These are phyloP conservation scores for Chlorodrepanis virens DNA, from an alignment of 2,113 vertebrate genomes.

Conservation along the genomic window DNA sequence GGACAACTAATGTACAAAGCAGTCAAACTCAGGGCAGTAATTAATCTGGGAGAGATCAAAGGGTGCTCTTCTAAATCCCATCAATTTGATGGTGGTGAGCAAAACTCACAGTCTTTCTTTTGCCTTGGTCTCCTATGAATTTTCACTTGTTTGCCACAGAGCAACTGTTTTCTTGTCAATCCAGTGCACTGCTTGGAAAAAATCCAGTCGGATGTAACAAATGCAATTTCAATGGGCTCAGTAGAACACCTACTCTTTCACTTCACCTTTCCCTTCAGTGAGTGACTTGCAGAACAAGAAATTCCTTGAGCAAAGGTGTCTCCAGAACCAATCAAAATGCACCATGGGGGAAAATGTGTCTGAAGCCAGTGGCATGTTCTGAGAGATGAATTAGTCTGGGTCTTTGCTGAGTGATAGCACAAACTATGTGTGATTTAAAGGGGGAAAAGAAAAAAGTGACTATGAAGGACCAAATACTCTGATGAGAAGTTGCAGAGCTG, in stretches of 20 bases:
- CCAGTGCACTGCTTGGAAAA: conserved; percentile 56
- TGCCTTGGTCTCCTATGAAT: conserved; percentile 67
- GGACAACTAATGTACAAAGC: conserved; percentile 60
- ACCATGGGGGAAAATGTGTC: background rate
- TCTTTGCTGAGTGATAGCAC: background rate
- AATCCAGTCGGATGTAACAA: conserved; percentile 66
- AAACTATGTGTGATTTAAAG: background rate
- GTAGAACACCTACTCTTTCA: conserved; percentile 45
- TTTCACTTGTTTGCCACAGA: conserved; percentile 63
- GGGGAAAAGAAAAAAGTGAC: too few relatives aligned
- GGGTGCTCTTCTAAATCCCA: conserved; percentile 69
- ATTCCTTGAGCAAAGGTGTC: background rate
- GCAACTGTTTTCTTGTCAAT: conserved; percentile 66
- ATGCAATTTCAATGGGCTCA: conserved; percentile 68
- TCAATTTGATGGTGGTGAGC: conserved; percentile 65
- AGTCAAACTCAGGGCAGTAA: conserved; percentile 72
- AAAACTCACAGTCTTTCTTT: conserved; percentile 69
- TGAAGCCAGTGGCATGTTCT: background rate
- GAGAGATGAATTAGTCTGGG: background rate
- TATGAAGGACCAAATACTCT: background rate
- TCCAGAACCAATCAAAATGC: background rate
- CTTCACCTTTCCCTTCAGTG: background rate
- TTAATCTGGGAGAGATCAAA: conserved; percentile 75
- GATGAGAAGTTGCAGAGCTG: background rate
- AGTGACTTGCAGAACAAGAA: conserved; percentile 53